A percentile compares a stretch with the other conserved stretches of the same genome.
These are phyloP conservation scores for Dufourea novaeangliae DNA, from an alignment of 1,140 invertebrate genomes.

Conservation along the genomic window DNA sequence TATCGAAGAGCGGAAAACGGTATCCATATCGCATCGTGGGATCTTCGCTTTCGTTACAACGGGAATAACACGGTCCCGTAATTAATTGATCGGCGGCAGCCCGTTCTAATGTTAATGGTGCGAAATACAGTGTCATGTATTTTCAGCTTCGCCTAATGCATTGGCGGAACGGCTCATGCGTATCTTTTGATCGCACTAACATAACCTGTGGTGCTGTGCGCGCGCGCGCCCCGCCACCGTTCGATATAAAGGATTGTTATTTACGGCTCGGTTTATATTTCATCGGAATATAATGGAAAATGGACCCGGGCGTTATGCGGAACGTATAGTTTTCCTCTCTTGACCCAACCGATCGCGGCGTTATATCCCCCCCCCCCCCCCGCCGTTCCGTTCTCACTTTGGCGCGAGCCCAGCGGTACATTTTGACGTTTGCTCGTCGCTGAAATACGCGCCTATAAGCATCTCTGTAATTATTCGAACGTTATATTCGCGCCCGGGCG, in stretches of 20 bases:
- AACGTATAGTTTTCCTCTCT: conserved; percentile 49
- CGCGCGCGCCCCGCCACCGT: conserved; percentile 24
- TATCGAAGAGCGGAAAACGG: neutral
- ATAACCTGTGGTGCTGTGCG: neutral
- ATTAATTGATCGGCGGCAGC: conserved; percentile 29
- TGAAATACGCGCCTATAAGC: conserved; percentile 57
- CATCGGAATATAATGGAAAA: conserved; percentile 71
- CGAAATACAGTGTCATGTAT: conserved; percentile 34
- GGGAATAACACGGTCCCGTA: conserved; percentile 14
- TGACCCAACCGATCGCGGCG: neutral
- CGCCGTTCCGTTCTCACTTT: conserved; percentile 55
- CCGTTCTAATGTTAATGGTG: conserved; percentile 53
- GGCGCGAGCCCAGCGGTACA: conserved; percentile 50
- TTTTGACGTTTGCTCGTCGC: conserved; percentile 62
- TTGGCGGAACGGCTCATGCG: conserved; percentile 49
- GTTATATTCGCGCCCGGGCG: conserved; percentile 40
- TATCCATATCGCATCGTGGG: neutral
- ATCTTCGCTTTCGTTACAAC: conserved; percentile 15
- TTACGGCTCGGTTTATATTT: conserved; percentile 69
- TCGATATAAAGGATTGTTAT: conserved; percentile 71
- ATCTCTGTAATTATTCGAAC: conserved; percentile 58
- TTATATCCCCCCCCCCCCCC: conserved; percentile 40
- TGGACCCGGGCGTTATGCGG: conserved; percentile 59
- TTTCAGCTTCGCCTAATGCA: conserved; percentile 59
- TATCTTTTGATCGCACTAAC: conserved; percentile 57